Evolutionary conservation across 2,113 vertebrate genomes (phyloP).

Genomic region (Limanda limanda): DNA sequence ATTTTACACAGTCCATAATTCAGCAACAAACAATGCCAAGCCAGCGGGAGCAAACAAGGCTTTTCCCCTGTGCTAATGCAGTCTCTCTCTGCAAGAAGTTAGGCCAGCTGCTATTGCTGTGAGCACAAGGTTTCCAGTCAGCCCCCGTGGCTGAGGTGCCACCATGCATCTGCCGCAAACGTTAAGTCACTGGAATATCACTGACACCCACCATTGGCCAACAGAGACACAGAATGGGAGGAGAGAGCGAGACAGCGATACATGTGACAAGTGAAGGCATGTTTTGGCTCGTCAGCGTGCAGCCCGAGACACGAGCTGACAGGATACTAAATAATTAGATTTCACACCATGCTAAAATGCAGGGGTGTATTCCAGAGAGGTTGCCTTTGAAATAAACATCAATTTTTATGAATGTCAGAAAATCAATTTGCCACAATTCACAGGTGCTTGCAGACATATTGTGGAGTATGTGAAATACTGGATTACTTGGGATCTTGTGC

Average conservation of each 20-base stretch:
- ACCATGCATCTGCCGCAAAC: slow-evolving; percentile 52
- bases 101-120: slow-evolving; percentile 50
- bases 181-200: slow-evolving; percentile 51
- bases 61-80: slow-evolving; percentile 20
- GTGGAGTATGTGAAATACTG: slow-evolving; percentile 6
- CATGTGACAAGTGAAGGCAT: slow-evolving; percentile 26
- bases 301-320: slow-evolving; percentile 53
- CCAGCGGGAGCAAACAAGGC: slow-evolving; percentile 42
- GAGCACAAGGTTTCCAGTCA: slow-evolving; percentile 48
- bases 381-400: slow-evolving; percentile 42
- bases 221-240: slow-evolving; percentile 3
- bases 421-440: slow-evolving; percentile 54
- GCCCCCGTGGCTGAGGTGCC: slow-evolving; percentile 43
- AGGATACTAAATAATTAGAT: slow-evolving; percentile 65
- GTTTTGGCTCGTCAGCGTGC: slow-evolving; percentile 47
- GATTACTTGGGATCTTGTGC: slow-evolving; percentile 2
- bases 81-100: slow-evolving; percentile 13
- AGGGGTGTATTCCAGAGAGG: slow-evolving; percentile 29
- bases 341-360: slow-evolving; percentile 50
- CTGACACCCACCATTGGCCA: slow-evolving; percentile 35
- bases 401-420: slow-evolving; percentile 37
- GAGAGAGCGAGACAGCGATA: slow-evolving; percentile 1
- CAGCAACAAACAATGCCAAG: slow-evolving; percentile 50
- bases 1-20: slow-evolving; percentile 57
- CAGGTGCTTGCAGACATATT: slow-evolving; percentile 41